Conservation (phyloP, 2,888 invertebrate genomes). For the Ornithoptera priamus region DNA sequence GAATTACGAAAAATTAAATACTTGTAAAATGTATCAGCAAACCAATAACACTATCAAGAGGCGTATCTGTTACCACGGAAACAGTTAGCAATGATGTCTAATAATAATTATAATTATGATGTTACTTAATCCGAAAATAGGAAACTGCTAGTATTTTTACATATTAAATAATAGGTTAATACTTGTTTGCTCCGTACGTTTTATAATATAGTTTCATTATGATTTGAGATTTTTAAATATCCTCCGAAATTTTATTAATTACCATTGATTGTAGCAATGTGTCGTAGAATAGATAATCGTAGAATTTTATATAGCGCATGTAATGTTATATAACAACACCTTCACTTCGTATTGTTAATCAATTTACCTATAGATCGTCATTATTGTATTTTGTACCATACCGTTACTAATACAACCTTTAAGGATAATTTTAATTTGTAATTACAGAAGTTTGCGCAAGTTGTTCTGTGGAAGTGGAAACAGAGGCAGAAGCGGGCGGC, state of each 20-base stretch:
- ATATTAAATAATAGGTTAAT: background rate
- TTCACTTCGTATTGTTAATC: background rate
- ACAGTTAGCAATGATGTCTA: too few relatives aligned
- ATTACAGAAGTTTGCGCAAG: conserved; percentile 70
- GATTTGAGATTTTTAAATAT: background rate
- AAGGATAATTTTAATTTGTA: background rate
- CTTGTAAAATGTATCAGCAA: too few relatives aligned
- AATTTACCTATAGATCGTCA: background rate
- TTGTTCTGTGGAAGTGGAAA: conserved; percentile 73
- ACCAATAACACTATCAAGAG: too few relatives aligned
- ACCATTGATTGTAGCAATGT: conserved; percentile 2
- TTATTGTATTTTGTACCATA: background rate
- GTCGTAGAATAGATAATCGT: conserved; percentile 5
- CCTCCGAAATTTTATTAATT: background rate
- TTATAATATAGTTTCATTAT: background rate
- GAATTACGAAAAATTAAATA: too few relatives aligned
- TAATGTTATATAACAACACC: background rate
- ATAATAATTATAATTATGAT: too few relatives aligned
- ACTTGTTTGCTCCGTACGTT: background rate
- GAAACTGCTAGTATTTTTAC: background rate
- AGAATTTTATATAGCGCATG: background rate
- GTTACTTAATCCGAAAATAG: too few relatives aligned
- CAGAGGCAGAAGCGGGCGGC: conserved; percentile 64
- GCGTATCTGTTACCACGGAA: too few relatives aligned
- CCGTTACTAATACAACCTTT: background rate